Evolutionary conservation across 2,888 invertebrate species (phyloP).

Genomic region (Hirudinaria manillensis): DNA sequence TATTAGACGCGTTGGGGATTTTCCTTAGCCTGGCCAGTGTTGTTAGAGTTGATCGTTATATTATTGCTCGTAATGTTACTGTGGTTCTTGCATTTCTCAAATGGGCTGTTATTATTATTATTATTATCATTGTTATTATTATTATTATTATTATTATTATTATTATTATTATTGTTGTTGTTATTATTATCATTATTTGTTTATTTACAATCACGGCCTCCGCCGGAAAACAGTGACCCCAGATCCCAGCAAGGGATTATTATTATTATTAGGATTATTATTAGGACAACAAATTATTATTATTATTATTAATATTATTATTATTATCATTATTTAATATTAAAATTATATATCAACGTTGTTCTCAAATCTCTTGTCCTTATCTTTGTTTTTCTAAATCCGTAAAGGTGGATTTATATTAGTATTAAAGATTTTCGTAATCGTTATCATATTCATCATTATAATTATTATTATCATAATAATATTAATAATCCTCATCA

Average conservation of each 20-base stretch:
- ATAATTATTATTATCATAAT: neutral
- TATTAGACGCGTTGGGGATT: neutral
- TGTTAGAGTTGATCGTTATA: neutral
- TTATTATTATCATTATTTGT: too few relatives aligned
- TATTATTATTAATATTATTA: too few relatives aligned
- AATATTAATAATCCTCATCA: neutral
- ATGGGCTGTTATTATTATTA: neutral
- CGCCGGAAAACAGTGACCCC: too few relatives aligned
- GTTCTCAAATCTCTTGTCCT: too few relatives aligned
- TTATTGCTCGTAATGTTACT: constrained; percentile 1
- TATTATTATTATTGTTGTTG: neutral
- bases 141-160: neutral
- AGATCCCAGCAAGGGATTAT: too few relatives aligned
- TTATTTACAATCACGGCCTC: too few relatives aligned
- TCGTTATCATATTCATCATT: neutral
- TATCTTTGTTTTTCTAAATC: too few relatives aligned
- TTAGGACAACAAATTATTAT: neutral
- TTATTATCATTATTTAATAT: neutral
- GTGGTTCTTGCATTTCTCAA: neutral
- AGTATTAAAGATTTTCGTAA: too few relatives aligned
- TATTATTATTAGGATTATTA: too few relatives aligned
- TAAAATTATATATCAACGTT: too few relatives aligned
- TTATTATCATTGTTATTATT: neutral
- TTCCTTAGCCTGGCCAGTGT: neutral
- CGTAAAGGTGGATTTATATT: too few relatives aligned